A percentile compares a stretch with the other conserved stretches of the same genome.
Conservation (phyloP, 2,888 invertebrate species). For the Hirtodrosophila confusa region DNA sequence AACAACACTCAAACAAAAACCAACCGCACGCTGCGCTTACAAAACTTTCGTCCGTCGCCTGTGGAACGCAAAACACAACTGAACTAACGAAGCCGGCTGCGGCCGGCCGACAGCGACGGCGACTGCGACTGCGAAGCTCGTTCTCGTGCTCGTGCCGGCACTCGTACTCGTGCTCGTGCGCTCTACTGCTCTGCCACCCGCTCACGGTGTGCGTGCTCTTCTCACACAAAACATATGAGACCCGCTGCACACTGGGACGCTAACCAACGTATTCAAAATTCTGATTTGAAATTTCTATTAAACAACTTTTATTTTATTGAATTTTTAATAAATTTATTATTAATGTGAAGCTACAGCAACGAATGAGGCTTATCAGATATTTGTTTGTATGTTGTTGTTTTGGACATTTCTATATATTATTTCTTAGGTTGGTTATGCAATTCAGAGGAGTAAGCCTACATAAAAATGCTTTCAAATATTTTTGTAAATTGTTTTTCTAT, state of each 20-base stretch:
- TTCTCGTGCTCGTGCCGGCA: conserved; percentile 21
- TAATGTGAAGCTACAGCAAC: too few relatives aligned
- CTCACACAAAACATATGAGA: conserved; percentile 24
- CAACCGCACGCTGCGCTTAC: conserved; percentile 57
- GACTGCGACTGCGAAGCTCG: conserved; percentile 45
- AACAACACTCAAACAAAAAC: conserved; percentile 40
- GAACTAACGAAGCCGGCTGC: conserved; percentile 52
- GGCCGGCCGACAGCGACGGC: conserved; percentile 28
- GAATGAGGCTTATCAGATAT: too few relatives aligned
- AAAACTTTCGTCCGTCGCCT: conserved; percentile 62
- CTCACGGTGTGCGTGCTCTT: conserved; percentile 24
- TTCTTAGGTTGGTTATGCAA: too few relatives aligned
- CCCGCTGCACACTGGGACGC: conserved; percentile 34
- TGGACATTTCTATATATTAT: too few relatives aligned
- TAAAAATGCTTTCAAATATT: too few relatives aligned
- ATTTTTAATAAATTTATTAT: too few relatives aligned
- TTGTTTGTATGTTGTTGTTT: too few relatives aligned
- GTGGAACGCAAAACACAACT: conserved; percentile 65
- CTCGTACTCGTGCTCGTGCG: conserved; percentile 14
- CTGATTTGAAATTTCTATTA: too few relatives aligned
- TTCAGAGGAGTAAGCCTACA: too few relatives aligned
- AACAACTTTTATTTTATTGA: too few relatives aligned
- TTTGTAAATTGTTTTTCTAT: too few relatives aligned
- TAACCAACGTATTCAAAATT: too few relatives aligned
- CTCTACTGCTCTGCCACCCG: conserved; percentile 44